Conservation (phyloP, 2,888 invertebrate genomes). For the Athalia cordata region DNA sequence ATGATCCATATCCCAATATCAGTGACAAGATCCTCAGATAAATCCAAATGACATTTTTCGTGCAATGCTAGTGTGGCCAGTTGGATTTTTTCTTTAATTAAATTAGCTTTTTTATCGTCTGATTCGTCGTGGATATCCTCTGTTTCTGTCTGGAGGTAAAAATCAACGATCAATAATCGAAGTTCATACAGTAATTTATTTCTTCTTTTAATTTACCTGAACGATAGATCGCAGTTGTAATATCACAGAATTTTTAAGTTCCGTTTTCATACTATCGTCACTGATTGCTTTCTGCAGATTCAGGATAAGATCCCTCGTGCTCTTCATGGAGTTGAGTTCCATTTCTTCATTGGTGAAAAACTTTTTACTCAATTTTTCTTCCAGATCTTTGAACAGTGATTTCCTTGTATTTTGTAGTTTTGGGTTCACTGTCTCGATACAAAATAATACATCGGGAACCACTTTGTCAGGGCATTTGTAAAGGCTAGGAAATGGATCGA, state of each 20-base stretch:
- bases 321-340: conserved; percentile 52
- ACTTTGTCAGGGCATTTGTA: conserved; percentile 44
- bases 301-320: conserved; percentile 60
- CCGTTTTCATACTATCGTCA: conserved; percentile 53
- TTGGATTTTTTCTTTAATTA: conserved; percentile 55
- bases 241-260: conserved; percentile 54
- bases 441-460: conserved; percentile 56
- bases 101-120: conserved; percentile 13
- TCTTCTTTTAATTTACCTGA: background rate
- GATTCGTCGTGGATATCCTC: background rate
- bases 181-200: background rate
- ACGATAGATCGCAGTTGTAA: conserved; percentile 51
- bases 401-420: conserved; percentile 56
- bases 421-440: conserved; percentile 58
- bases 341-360: conserved; percentile 52
- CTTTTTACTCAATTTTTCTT: conserved; percentile 57
- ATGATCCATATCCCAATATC: conserved; percentile 58
- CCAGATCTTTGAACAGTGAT: conserved; percentile 56
- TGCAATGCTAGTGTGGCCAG: conserved; percentile 57
- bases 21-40: conserved; percentile 53
- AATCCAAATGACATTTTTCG: conserved; percentile 55
- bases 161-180: background rate
- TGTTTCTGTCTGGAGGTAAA: background rate
- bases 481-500: conserved; percentile 53
- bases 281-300: conserved; percentile 56